Conservation (phyloP, 2,797 vertebrate genomes). For the Sarcophilus harrisii region DNA sequence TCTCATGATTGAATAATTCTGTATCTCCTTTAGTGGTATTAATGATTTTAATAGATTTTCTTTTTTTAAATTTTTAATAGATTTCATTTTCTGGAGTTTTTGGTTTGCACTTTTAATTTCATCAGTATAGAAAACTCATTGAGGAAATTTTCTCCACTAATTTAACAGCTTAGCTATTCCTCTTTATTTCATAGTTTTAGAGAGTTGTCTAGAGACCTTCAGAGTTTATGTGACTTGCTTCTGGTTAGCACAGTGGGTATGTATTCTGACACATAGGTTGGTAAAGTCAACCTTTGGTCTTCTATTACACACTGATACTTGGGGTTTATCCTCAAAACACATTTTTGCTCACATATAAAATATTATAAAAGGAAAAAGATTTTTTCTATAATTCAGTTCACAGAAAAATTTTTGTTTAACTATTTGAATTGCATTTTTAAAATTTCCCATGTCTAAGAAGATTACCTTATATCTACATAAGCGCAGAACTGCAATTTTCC, state of each 20-base stretch:
- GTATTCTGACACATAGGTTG: no score
- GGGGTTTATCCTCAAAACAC: background rate
- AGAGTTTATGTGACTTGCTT: background rate
- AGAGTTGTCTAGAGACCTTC: background rate
- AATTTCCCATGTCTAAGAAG: background rate
- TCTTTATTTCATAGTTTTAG: background rate
- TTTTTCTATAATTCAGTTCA: background rate
- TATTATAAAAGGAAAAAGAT: slow-evolving; percentile 29
- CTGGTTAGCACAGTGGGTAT: background rate
- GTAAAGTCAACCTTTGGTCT: background rate
- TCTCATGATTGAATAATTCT: slow-evolving; percentile 38
- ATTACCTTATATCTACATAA: background rate
- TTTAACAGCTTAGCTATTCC: background rate
- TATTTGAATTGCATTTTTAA: slow-evolving; percentile 35
- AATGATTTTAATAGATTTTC: slow-evolving; percentile 14
- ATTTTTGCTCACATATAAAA: slow-evolving; percentile 13
- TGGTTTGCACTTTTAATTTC: background rate
- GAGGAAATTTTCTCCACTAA: background rate
- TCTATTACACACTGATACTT: background rate
- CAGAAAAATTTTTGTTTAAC: slow-evolving; percentile 8
- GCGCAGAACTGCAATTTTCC: slow-evolving; percentile 8
- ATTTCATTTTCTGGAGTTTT: slow-evolving; percentile 5
- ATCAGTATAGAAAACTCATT: background rate
- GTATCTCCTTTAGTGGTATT: slow-evolving; percentile 19
- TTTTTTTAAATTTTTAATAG: background rate